phyloP scores from a whole-genome alignment of 2,888 invertebrate species.

The Torymus tubicola region DNA sequence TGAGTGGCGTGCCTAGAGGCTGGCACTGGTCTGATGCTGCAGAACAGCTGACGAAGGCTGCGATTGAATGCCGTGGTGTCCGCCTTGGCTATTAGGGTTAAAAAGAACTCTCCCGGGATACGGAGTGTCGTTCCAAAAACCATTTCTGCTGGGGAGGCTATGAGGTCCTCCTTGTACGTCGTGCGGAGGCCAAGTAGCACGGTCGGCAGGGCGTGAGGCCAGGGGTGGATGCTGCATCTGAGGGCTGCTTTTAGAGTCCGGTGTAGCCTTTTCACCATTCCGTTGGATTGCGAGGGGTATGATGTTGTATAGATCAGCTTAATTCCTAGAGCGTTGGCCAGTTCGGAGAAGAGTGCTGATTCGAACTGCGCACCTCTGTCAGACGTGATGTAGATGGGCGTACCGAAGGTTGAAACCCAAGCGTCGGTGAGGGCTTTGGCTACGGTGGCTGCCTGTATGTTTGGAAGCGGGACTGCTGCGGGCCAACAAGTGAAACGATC shows the following conservation, averaged over 20 bases:
- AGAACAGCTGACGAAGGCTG: background rate
- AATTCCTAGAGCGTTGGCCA: slow-evolving; percentile 54
- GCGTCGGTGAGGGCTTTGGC: slow-evolving; percentile 61
- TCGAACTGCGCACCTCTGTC: slow-evolving; percentile 68
- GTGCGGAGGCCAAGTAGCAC: slow-evolving; percentile 62
- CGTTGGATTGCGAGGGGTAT: slow-evolving; percentile 62
- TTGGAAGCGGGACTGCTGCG: slow-evolving; percentile 65
- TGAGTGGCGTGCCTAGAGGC: slow-evolving; percentile 1
- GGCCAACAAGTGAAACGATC: slow-evolving; percentile 68
- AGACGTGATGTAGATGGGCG: slow-evolving; percentile 65
- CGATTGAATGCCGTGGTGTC: background rate
- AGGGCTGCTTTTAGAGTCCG: slow-evolving; percentile 60
- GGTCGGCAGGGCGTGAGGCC: slow-evolving; percentile 58
- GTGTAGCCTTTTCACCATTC: slow-evolving; percentile 61
- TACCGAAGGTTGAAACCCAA: slow-evolving; percentile 69
- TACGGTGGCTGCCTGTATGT: slow-evolving; percentile 67
- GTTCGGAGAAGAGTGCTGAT: slow-evolving; percentile 59
- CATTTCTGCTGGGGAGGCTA: slow-evolving; percentile 58
- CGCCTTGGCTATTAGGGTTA: slow-evolving; percentile 24
- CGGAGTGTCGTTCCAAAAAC: slow-evolving; percentile 57
- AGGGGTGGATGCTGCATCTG: slow-evolving; percentile 55
- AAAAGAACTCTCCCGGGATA: slow-evolving; percentile 61
- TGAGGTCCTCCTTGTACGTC: slow-evolving; percentile 60
- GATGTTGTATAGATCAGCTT: slow-evolving; percentile 55
- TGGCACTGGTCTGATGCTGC: background rate